Evolutionary conservation across 2,888 invertebrate species (phyloP), one percentile per base, ranked within the genome.

Genomic region (Cerastis leucographa): DNA sequence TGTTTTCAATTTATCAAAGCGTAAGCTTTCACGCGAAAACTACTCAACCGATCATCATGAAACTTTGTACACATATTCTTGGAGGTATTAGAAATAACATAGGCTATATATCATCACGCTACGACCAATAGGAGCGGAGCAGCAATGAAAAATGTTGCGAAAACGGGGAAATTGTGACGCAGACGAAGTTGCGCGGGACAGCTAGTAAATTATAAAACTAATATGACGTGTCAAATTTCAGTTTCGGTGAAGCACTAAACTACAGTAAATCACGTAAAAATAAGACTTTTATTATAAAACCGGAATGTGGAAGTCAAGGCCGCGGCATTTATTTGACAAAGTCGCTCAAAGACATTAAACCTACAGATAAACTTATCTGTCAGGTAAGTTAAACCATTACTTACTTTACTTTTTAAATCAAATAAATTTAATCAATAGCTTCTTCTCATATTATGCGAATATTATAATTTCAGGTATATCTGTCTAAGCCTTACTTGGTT

Each of bases 231-330:
- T 72, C 22, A 4, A 59, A 25, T 91, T 92, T 76, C 87, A 97
- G 98, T 92, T 97, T 98, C 83, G 98, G 98, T 4, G 98, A 98
- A 93, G 98, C 98, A 22, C 94, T 97, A 76, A 97, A 97, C 87
- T 98, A 97, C 92, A 97, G 97, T 92, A 98, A 97, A 94, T 97
- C 97, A 83, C 97, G 97, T 91, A 98, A 96, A 92, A 97, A 97
- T 83, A 98, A 97, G 92, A 98, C 98, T 0, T 99, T 98, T 90
- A 99, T 99, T 80, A 97, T 99, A 81, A 99, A 99, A 94, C 99
- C 99, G 0, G 99, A 99, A 91, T 98, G 98, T 80, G 99, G 99
- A 0, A 98, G 99, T 89, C 99, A 99, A 94, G 99, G 99, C 0
- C 97, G 98, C 65, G 99, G 99, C 1, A 99, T 99, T 88, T 98